Evolutionary conservation across 2,797 vertebrate genomes (phyloP).

Genomic region (Psittacula derbiana): DNA sequence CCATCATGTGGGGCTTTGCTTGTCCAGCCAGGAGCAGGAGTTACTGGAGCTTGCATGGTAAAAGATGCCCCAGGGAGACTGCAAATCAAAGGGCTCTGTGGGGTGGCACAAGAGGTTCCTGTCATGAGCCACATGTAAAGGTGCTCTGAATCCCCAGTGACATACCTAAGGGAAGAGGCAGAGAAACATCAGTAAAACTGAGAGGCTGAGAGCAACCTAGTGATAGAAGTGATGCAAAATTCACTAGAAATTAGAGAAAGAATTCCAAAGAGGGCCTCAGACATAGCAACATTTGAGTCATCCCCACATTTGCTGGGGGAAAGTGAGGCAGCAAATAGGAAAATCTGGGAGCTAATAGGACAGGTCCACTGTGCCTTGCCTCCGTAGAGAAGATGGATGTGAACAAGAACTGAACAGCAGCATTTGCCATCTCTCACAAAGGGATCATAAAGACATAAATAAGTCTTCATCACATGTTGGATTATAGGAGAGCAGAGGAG

Average conservation of each 20-base stretch:
- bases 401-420: not conserved
- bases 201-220: not conserved
- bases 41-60: not conserved
- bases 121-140: not conserved
- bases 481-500: not conserved
- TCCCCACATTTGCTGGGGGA: not conserved
- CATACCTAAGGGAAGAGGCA: not conserved
- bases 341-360: not conserved
- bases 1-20: not conserved
- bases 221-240: not conserved
- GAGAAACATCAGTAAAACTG: not conserved
- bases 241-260: not conserved
- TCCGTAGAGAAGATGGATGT: not conserved
- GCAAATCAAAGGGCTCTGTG: not conserved
- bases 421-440: not conserved
- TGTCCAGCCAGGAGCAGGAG: not conserved
- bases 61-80: not conserved
- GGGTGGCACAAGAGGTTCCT: not conserved
- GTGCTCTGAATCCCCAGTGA: not conserved
- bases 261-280: not conserved
- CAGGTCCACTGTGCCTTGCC: not conserved
- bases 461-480: not conserved
- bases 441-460: not conserved
- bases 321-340: not conserved
- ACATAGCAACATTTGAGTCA: not conserved